These are phyloP conservation scores for Seriola dumerili DNA, from an alignment of 2,113 vertebrate species.

Conservation along the genomic window DNA sequence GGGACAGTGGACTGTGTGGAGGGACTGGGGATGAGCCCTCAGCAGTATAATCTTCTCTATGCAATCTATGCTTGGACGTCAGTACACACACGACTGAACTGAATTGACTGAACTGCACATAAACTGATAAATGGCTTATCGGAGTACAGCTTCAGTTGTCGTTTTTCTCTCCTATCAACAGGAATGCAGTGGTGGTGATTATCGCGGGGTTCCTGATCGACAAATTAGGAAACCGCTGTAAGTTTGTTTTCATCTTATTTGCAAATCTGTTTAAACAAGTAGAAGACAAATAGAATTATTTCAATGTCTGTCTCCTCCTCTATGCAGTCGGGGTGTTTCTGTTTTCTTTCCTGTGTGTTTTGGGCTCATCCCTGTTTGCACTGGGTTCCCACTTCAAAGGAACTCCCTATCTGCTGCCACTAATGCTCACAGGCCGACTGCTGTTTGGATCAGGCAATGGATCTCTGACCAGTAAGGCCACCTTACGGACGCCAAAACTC, in stretches of 20 bases:
- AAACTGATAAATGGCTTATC: neutral
- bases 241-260: conserved; percentile 46
- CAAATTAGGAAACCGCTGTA: conserved; percentile 88
- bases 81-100: conserved; percentile 69
- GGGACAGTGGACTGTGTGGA: conserved; percentile 79
- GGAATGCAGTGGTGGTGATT: conserved; percentile 87
- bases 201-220: conserved; percentile 89
- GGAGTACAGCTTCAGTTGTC: neutral
- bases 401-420: conserved; percentile 84
- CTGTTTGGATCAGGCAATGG: conserved; percentile 89
- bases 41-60: conserved; percentile 89
- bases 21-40: conserved; percentile 88
- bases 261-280: neutral
- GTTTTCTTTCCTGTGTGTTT: conserved; percentile 87
- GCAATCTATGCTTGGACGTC: conserved; percentile 87
- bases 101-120: neutral
- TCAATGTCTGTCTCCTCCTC: neutral
- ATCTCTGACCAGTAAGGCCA: conserved; percentile 85
- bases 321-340: conserved; percentile 85
- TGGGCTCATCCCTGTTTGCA: conserved; percentile 87
- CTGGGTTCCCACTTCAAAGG: conserved; percentile 90
- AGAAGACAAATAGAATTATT: fast-evolving
- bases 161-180: conserved; percentile 52
- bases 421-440: conserved; percentile 88
- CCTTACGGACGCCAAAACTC: neutral